phyloP scores from a whole-genome alignment of 2,113 vertebrate genomes.

The Pygoscelis adeliae region DNA sequence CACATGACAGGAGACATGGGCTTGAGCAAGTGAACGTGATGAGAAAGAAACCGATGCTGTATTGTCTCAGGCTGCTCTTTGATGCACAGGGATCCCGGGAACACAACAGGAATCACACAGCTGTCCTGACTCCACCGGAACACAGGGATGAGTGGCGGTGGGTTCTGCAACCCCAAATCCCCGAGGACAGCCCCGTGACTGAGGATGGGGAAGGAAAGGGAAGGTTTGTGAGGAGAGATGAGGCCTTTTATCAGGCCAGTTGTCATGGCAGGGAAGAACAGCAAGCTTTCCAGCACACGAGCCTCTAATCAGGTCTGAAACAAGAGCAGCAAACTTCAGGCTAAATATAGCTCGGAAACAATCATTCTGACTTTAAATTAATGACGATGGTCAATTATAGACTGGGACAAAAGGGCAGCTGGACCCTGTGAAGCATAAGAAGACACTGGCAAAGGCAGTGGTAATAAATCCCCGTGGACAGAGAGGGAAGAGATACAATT shows the following conservation, averaged over 20 bases:
- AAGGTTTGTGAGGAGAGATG: not conserved
- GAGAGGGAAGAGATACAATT: conserved; percentile 54
- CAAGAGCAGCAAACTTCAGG: conserved; percentile 1
- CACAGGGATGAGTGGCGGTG: not conserved
- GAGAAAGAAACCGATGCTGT: not conserved
- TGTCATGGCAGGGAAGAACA: not conserved
- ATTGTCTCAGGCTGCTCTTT: not conserved
- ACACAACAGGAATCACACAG: not conserved
- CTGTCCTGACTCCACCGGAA: not conserved
- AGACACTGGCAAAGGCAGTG: conserved; percentile 41
- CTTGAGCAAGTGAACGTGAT: not conserved
- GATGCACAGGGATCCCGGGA: not conserved
- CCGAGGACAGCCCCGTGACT: not conserved
- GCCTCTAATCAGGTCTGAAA: conserved; percentile 44
- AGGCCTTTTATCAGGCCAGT: not conserved
- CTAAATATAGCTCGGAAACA: conserved; percentile 47
- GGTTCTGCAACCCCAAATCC: not conserved
- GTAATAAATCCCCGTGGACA: conserved; percentile 57
- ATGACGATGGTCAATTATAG: conserved; percentile 42
- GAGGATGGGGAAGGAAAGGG: not conserved
- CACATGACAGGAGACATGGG: not conserved
- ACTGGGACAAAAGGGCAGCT: conserved; percentile 67
- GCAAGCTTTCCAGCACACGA: not conserved
- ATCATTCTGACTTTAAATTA: conserved; percentile 58
- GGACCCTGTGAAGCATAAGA: conserved; percentile 53